phyloP scores from a whole-genome alignment of 1,140 invertebrate species.

The Halyomorpha halys region DNA sequence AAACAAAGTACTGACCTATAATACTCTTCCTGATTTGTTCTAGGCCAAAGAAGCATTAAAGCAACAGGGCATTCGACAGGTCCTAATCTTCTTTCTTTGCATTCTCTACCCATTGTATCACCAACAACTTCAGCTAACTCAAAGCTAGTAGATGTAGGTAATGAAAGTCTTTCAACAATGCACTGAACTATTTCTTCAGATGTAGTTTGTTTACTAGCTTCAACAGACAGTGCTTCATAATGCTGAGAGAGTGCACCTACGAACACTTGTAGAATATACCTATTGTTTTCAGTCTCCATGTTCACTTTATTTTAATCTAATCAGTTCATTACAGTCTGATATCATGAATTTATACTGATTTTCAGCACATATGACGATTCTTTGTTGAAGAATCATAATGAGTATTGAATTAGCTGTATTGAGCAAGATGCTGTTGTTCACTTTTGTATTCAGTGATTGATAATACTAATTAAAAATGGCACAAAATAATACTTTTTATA shows the following conservation, averaged over 20 bases:
- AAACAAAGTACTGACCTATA: slow-evolving; percentile 34
- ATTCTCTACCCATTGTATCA: slow-evolving; percentile 71
- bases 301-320: slow-evolving; percentile 2
- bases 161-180: slow-evolving; percentile 64
- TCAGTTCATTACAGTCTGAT: too few relatives aligned
- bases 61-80: slow-evolving; percentile 79
- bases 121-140: slow-evolving; percentile 85
- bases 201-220: slow-evolving; percentile 83
- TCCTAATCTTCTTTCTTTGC: slow-evolving; percentile 82
- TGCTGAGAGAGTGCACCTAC: slow-evolving; percentile 78
- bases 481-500: too few relatives aligned
- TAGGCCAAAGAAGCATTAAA: slow-evolving; percentile 88
- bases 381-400: too few relatives aligned
- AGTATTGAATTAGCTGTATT: too few relatives aligned
- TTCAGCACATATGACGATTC: too few relatives aligned
- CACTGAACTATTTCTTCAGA: slow-evolving; percentile 81
- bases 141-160: slow-evolving; percentile 51
- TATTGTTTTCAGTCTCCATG: slow-evolving; percentile 32
- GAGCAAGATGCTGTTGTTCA: too few relatives aligned
- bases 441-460: too few relatives aligned
- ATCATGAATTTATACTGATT: too few relatives aligned
- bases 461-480: too few relatives aligned
- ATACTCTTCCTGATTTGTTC: slow-evolving; percentile 44
- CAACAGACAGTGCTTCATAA: slow-evolving; percentile 81
- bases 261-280: slow-evolving; percentile 65